These are phyloP conservation scores for Tylochromis polylepis DNA, from an alignment of 2,113 vertebrate genomes.

Conservation along the genomic window DNA sequence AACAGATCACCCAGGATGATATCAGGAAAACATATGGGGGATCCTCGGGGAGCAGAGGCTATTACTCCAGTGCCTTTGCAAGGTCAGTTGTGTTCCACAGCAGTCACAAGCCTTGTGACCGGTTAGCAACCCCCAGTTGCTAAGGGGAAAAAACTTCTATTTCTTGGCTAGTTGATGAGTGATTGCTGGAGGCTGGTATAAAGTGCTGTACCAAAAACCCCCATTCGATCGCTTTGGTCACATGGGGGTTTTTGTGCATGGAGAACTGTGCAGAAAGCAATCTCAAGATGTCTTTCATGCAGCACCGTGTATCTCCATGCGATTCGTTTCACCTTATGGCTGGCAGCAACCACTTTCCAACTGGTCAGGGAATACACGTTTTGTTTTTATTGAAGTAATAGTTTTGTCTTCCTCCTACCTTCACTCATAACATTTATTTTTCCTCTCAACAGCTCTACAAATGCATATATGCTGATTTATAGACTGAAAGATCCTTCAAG, in stretches of 20 bases:
- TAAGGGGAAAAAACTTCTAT: not conserved
- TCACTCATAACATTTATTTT: not conserved
- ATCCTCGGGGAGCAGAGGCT: constrained; percentile 93
- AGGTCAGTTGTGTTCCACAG: constrained; percentile 74
- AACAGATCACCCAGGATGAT: constrained; percentile 95
- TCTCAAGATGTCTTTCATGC: not conserved
- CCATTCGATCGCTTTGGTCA: not conserved
- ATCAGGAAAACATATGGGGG: constrained; percentile 98
- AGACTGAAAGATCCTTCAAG: constrained; percentile 90
- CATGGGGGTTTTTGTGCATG: too few relatives aligned
- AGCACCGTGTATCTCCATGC: not conserved
- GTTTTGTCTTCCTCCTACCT: not conserved
- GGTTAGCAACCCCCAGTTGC: not conserved
- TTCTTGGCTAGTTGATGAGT: not conserved
- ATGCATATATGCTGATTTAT: constrained; percentile 99
- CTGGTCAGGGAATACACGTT: not conserved
- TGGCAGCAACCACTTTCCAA: not conserved
- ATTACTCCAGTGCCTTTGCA: constrained; percentile 98
- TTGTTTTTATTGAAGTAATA: not conserved
- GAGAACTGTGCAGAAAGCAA: not conserved
- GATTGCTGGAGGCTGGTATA: not conserved
- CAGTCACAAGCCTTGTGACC: not conserved
- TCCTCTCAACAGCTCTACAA: constrained; percentile 84
- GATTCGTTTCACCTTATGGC: not conserved
- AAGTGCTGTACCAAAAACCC: not conserved